These are phyloP conservation scores for Podarcis raffonei DNA, from an alignment of 2,113 vertebrate genomes.

Conservation along the genomic window DNA sequence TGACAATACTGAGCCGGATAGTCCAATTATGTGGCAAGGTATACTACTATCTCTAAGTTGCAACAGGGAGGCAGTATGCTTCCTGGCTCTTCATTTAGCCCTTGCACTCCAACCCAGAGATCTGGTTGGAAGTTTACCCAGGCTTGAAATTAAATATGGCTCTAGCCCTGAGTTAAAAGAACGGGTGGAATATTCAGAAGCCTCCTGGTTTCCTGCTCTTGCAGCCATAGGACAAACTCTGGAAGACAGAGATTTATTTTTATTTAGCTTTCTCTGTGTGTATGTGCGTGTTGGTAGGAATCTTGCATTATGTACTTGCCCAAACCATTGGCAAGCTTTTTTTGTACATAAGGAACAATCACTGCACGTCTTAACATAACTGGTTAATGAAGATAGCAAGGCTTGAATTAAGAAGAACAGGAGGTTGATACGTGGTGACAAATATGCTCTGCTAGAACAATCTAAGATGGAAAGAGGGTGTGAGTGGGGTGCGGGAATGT, in stretches of 20 bases:
- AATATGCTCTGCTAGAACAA: background rate
- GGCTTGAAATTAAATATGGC: background rate
- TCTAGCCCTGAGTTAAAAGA: background rate
- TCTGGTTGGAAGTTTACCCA: background rate
- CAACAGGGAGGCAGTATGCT: background rate
- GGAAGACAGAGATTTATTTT: background rate
- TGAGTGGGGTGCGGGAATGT: background rate
- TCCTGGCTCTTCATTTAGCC: background rate
- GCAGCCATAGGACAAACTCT: background rate
- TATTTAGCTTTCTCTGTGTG: background rate
- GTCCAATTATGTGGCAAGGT: background rate
- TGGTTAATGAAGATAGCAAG: background rate
- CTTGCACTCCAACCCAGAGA: background rate
- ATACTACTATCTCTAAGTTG: background rate
- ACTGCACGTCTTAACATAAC: background rate
- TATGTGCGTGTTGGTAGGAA: background rate
- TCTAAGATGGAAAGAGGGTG: background rate
- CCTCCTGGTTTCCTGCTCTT: background rate
- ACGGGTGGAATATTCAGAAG: background rate
- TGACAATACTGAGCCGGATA: background rate
- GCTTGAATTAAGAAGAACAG: background rate
- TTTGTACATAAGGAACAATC: background rate
- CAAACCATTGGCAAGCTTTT: background rate
- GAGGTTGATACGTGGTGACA: background rate
- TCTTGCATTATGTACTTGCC: background rate